phyloP scores from a whole-genome alignment of 2,888 invertebrate species.

The Ectemnius lituratus region DNA sequence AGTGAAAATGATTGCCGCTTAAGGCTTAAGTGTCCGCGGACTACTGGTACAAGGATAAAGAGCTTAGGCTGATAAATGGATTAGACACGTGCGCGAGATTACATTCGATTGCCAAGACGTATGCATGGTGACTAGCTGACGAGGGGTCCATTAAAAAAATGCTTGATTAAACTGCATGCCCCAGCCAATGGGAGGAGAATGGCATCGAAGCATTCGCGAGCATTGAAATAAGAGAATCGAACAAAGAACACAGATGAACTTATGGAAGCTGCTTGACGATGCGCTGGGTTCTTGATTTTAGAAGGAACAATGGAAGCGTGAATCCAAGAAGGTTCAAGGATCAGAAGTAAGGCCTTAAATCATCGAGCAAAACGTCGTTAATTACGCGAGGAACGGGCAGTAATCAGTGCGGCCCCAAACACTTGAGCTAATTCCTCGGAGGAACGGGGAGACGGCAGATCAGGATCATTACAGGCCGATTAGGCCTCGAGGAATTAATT shows the following conservation, averaged over 20 bases:
- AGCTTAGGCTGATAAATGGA: slow-evolving; percentile 48
- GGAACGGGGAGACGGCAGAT: slow-evolving; percentile 47
- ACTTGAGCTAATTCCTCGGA: slow-evolving; percentile 56
- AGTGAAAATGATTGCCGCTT: slow-evolving; percentile 45
- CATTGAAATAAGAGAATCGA: background rate
- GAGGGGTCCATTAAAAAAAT: background rate
- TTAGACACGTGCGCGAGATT: slow-evolving; percentile 47
- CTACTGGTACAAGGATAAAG: slow-evolving; percentile 34
- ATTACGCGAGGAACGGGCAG: slow-evolving; percentile 56
- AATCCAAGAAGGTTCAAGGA: slow-evolving; percentile 19
- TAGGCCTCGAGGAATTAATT: slow-evolving; percentile 71
- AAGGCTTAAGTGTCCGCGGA: slow-evolving; percentile 27
- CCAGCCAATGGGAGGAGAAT: background rate
- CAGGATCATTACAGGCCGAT: slow-evolving; percentile 65
- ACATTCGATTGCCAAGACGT: slow-evolving; percentile 24
- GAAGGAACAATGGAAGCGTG: slow-evolving; percentile 21
- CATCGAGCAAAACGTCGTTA: slow-evolving; percentile 58
- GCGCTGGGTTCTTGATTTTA: background rate
- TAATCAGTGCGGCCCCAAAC: slow-evolving; percentile 46
- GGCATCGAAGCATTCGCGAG: background rate
- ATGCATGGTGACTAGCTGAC: slow-evolving; percentile 9
- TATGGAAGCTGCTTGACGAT: background rate
- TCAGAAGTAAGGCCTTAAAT: slow-evolving; percentile 45
- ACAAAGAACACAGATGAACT: background rate
- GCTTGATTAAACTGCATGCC: background rate